phyloP scores from a whole-genome alignment of 30 jellyfish, hydroid and myxozoan species.

The Clytia hemisphaerica region DNA sequence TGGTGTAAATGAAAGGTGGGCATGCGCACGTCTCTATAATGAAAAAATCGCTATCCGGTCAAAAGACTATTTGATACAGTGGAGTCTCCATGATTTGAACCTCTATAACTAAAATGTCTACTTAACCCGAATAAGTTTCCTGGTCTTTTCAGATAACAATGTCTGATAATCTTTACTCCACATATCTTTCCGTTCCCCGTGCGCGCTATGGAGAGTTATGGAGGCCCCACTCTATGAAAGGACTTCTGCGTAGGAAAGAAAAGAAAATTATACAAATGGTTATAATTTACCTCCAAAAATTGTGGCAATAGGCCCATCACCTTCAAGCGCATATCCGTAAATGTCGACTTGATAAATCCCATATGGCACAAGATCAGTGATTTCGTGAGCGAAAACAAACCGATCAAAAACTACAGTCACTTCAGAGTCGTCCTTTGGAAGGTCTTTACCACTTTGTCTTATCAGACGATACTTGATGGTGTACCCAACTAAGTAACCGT shows the following conservation, averaged over 20 bases:
- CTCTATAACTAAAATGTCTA: too few species aligned
- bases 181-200: too few species aligned
- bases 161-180: too few species aligned
- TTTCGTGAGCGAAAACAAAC: constrained; percentile 29
- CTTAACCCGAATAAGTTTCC: too few species aligned
- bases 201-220: too few species aligned
- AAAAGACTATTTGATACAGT: too few species aligned
- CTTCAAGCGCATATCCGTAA: constrained; percentile 54
- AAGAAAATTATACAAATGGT: background rate
- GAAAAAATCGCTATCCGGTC: background rate
- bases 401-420: constrained; percentile 22
- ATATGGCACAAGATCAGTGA: constrained; percentile 35
- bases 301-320: constrained; percentile 44
- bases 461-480: constrained; percentile 9
- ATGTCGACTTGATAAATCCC: constrained; percentile 30
- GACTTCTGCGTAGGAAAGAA: background rate
- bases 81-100: too few species aligned
- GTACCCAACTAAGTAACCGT: constrained; percentile 48
- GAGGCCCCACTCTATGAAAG: too few species aligned
- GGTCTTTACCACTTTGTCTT: constrained; percentile 17
- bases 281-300: constrained; percentile 32
- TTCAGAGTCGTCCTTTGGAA: background rate
- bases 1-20: constrained; percentile 37
- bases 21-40: constrained; percentile 63
- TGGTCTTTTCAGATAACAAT: too few species aligned